phyloP scores from a whole-genome alignment of 2,888 invertebrate species.

The Orthonevra nobilis region DNA sequence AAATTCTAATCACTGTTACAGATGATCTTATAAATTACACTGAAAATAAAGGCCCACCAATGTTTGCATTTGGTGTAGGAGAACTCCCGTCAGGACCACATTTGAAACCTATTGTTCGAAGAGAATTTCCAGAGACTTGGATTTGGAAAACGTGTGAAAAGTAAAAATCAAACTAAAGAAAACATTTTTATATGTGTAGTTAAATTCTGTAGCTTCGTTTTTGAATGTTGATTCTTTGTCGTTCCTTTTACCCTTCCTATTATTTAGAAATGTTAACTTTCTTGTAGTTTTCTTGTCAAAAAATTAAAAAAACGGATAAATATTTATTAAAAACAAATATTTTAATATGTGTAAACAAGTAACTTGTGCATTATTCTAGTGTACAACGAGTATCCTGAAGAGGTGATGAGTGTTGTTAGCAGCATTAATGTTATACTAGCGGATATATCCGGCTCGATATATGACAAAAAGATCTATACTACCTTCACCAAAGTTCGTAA shows the following conservation, averaged over 20 bases:
- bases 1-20: too few relatives aligned
- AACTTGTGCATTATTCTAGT: slow-evolving; percentile 40
- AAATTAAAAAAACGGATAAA: slow-evolving; percentile 38
- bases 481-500: slow-evolving; percentile 31
- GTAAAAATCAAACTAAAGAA: slow-evolving; percentile 24
- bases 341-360: neutral
- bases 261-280: neutral
- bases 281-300: slow-evolving; percentile 40
- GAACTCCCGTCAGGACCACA: neutral
- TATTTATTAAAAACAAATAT: neutral
- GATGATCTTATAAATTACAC: too few relatives aligned
- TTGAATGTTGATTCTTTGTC: neutral
- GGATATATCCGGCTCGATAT: slow-evolving; percentile 33
- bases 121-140: slow-evolving; percentile 86
- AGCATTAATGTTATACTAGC: slow-evolving; percentile 42
- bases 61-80: too few relatives aligned
- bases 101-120: slow-evolving; percentile 78
- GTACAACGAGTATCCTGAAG: slow-evolving; percentile 40
- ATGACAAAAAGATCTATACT: slow-evolving; percentile 46
- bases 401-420: slow-evolving; percentile 52
- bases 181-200: neutral
- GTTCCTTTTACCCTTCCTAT: neutral
- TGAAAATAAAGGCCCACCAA: too few relatives aligned
- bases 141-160: slow-evolving; percentile 81
- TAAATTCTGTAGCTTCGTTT: neutral